Evolutionary conservation across 2,888 invertebrate genomes (phyloP).

Genomic region (Brassicogethes aeneus): DNA sequence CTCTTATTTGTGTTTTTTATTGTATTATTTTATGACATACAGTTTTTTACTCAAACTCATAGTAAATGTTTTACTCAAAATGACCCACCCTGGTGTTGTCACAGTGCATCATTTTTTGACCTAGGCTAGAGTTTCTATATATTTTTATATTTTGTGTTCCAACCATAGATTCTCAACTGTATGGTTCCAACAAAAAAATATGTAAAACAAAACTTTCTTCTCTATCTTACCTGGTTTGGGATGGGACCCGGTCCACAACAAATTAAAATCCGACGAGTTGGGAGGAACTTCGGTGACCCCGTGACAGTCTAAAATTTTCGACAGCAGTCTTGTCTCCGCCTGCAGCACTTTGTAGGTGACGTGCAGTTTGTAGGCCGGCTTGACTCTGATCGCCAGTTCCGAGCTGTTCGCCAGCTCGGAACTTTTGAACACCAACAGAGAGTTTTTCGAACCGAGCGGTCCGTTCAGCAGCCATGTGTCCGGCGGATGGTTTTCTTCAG

Average conservation of each 20-base stretch:
- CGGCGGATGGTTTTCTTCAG: no score
- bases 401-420: constrained; percentile 47
- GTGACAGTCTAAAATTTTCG: constrained; percentile 67
- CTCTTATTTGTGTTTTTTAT: no score
- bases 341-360: constrained; percentile 71
- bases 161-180: no score
- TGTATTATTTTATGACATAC: no score
- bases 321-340: constrained; percentile 71
- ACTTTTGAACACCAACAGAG: constrained; percentile 59
- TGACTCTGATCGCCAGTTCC: constrained; percentile 36
- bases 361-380: constrained; percentile 61
- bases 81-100: no score
- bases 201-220: not conserved
- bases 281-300: constrained; percentile 65
- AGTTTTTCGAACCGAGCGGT: constrained; percentile 49
- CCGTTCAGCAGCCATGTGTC: constrained; percentile 37
- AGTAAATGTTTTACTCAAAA: no score
- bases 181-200: no score
- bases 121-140: no score
- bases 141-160: no score
- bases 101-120: no score
- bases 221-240: constrained; percentile 66
- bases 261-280: constrained; percentile 68
- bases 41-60: no score
- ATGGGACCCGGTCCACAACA: constrained; percentile 89